Evolutionary conservation across 2,888 invertebrate species (phyloP).

Genomic region (Lithosia quadra): DNA sequence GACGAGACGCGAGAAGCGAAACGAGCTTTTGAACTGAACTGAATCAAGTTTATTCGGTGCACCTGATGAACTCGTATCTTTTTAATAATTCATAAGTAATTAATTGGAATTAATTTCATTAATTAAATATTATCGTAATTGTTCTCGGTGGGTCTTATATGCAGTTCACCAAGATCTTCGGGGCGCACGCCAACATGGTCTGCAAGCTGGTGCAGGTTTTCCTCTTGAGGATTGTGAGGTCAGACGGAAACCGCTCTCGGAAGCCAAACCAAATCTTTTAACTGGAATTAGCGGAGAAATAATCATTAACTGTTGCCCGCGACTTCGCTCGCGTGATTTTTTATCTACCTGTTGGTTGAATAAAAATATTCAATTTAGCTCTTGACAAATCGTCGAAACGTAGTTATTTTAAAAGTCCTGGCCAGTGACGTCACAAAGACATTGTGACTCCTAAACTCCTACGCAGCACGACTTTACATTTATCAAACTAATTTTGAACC

Average conservation of each 20-base stretch:
- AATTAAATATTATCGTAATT: too few relatives aligned
- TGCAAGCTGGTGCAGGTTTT: too few relatives aligned
- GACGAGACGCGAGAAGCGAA: slow-evolving; percentile 8
- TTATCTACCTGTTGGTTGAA: neutral
- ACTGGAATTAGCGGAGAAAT: neutral
- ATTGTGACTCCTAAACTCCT: slow-evolving; percentile 28
- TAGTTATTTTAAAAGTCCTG: neutral
- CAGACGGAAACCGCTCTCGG: too few relatives aligned
- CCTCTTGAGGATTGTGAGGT: too few relatives aligned
- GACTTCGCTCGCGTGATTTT: neutral
- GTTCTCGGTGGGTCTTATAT: too few relatives aligned
- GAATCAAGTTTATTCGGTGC: slow-evolving; percentile 46
- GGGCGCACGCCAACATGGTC: too few relatives aligned
- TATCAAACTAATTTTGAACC: slow-evolving; percentile 40
- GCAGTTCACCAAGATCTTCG: too few relatives aligned
- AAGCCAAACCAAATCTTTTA: too few relatives aligned
- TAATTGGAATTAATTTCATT: slow-evolving; percentile 9
- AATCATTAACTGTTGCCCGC: neutral
- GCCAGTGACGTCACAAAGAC: neutral
- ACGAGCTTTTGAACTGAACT: slow-evolving; percentile 27
- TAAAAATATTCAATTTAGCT: too few relatives aligned
- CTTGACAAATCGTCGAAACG: neutral
- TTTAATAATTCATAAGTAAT: slow-evolving; percentile 51
- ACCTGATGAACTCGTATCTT: slow-evolving; percentile 32
- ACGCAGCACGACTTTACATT: slow-evolving; percentile 44